These are phyloP conservation scores for Lanistes nyassanus DNA, from an alignment of 1,140 invertebrate genomes.

Conservation along the genomic window DNA sequence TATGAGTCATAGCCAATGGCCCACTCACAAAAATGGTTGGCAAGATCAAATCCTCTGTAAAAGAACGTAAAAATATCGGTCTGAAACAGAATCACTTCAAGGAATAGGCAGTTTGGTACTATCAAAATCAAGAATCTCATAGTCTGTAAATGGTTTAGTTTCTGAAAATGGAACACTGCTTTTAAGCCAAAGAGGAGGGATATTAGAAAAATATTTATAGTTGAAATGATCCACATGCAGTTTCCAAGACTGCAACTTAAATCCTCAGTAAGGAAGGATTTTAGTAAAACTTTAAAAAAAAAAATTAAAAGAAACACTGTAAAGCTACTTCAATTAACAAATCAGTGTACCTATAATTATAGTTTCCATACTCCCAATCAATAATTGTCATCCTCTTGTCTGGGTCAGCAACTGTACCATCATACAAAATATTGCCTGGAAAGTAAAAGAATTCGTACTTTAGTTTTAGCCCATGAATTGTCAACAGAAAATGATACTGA, in stretches of 20 bases:
- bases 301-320: not conserved
- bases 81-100: not conserved
- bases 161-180: no score
- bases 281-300: not conserved
- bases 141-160: no score
- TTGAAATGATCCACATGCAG: no score
- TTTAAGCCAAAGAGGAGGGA: no score
- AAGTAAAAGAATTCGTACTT: not conserved
- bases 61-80: not conserved
- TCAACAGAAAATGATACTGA: no score
- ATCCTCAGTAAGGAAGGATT: no score
- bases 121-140: not conserved
- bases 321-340: no score
- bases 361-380: slow-evolving; percentile 61
- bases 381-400: slow-evolving; percentile 52
- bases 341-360: slow-evolving; percentile 55
- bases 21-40: slow-evolving; percentile 97
- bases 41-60: slow-evolving; percentile 88
- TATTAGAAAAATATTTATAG: no score
- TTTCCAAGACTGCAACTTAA: no score
- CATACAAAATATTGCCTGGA: slow-evolving; percentile 56
- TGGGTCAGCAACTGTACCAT: slow-evolving; percentile 26
- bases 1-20: slow-evolving; percentile 82
- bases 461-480: not conserved
- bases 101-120: not conserved